A percentile compares a stretch with the other conserved stretches of the same genome.
phyloP scores from a whole-genome alignment of 2,888 invertebrate species.

The Syrista parreyssii region DNA sequence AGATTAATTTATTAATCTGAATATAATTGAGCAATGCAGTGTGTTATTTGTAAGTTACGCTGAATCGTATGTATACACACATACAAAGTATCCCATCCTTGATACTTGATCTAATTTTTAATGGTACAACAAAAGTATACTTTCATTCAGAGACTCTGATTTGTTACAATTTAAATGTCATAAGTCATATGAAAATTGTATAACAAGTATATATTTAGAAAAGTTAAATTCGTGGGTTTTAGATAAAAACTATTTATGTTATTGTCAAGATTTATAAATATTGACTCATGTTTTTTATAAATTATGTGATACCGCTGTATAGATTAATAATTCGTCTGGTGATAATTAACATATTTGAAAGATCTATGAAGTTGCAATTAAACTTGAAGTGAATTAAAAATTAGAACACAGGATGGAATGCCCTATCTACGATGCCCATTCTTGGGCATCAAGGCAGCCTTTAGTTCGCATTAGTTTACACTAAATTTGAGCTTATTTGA shows the following conservation, averaged over 20 bases:
- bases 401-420: neutral
- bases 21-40: slow-evolving; percentile 21
- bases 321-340: neutral
- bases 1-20: slow-evolving; percentile 7
- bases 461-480: neutral
- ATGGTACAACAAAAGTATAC: neutral
- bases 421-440: slow-evolving; percentile 14
- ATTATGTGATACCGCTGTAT: neutral
- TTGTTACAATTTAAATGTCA: neutral
- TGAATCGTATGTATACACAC: slow-evolving; percentile 11
- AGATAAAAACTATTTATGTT: neutral
- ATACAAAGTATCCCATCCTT: neutral
- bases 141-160: neutral
- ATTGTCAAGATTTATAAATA: neutral
- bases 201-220: too few relatives aligned
- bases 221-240: too few relatives aligned
- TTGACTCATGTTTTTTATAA: neutral
- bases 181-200: neutral
- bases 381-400: neutral
- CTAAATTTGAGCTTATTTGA: slow-evolving; percentile 16
- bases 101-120: neutral
- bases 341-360: neutral
- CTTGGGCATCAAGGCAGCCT: slow-evolving; percentile 18
- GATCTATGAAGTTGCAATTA: neutral
- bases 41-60: slow-evolving; percentile 7